Conservation (phyloP, 2,113 vertebrate genomes). For the Anhinga rufa region DNA sequence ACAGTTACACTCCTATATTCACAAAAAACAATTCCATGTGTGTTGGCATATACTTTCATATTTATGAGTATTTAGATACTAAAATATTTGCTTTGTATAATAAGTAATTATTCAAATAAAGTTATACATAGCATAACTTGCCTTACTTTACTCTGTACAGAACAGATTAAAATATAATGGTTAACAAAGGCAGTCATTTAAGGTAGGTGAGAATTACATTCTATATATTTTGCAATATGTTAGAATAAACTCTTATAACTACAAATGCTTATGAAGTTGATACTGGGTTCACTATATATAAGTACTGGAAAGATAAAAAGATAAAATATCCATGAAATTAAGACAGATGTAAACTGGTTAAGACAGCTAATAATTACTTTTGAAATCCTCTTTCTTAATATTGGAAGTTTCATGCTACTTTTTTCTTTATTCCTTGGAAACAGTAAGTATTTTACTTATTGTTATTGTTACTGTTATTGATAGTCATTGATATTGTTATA, state of each 20-base stretch:
- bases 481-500: background rate
- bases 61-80: background rate
- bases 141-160: background rate
- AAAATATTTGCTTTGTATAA: background rate
- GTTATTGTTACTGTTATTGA: background rate
- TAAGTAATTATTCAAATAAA: background rate
- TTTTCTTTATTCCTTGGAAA: background rate
- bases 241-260: background rate
- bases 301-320: background rate
- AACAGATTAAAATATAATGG: background rate
- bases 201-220: background rate
- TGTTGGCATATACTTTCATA: background rate
- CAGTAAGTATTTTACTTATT: background rate
- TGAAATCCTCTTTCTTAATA: background rate
- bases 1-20: rapidly evolving
- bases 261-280: background rate
- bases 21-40: background rate
- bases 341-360: background rate
- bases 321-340: background rate
- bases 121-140: background rate
- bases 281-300: background rate
- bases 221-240: background rate
- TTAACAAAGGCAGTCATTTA: background rate
- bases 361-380: background rate
- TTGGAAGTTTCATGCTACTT: background rate